Evolutionary conservation across 1,140 invertebrate genomes (phyloP), one percentile per base, ranked within the genome.

Genomic region (Ooceraea biroi): DNA sequence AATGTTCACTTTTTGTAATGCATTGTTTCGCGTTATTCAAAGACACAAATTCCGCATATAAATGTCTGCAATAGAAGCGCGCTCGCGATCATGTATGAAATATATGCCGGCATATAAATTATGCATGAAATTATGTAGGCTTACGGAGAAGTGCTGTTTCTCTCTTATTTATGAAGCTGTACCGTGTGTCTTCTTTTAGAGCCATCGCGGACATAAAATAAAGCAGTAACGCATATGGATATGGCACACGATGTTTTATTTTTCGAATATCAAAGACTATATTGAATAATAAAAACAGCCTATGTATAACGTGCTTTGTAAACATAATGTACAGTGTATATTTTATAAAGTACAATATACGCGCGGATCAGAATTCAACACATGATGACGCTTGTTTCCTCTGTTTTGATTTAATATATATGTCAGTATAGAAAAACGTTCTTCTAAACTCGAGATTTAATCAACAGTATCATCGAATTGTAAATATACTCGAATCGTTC

Each of bases 111-210:
- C 36, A 44, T 30, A 30, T 30, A 30, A 58, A 71, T 58, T 78
- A 78, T 78, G 19, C 44, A 78, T 57, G 50, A 57, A 27, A 30
- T 78, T 58, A 80, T 30, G 10, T 46, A 57, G n/a, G 22, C n/a
- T 71, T 58, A 22, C 22, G 17, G 12, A 27, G 12, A 30, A 27
- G 12, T 69, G 27, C 1, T 5, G 22, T 12, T 57, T 76, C 0
- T 60, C 11, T 44, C 7, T 57, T 71, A 71, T 69, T n/a, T 44
- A 69, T 57, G 22, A 69, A 69, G 63, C 14, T 55, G 55, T 69
- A 5, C 17, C 4, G 12, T 12, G 27, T 25, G 41, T 46, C 12
- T 68, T 41, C 30, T 57, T 27, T 78, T 36, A 1, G 0, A 78
- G 22, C 36, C 22, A 27, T 55, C 25, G n/a, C n/a, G 22, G 25